Base-by-base conservation (phyloP, 2,797 vertebrate genomes). In the Prunella strophiata region DNA sequence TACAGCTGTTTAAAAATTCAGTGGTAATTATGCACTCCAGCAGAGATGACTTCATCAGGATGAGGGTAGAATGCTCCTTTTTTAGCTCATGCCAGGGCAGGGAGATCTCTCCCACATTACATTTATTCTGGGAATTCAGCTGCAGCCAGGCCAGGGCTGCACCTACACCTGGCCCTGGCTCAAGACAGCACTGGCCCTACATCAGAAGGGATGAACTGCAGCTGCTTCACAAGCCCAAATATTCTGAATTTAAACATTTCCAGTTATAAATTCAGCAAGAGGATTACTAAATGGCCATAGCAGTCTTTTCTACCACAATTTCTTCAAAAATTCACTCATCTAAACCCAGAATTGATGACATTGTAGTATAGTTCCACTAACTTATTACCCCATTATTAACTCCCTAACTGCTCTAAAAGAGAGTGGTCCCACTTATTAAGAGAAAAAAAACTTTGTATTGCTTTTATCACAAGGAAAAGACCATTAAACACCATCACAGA, bases 1-100 rank as follows among this genome's bases (percentile, higher is more conserved):
- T 94, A 88, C 43, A 92, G 93, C 76, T 94, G 85, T 94, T 95
- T 66, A 94, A 95, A 94, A 94, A 91, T 84, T 70, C 89, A 86
- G 76, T 55, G 79, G 88, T 93, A 94, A 94, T 96, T 94, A 94
- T 62, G 40, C 55, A 90, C 70, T 88, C 43, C 26, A 86, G 36
- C 66, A 92, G 70, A 77, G 65, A 88, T 58, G 11, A 83, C 36
- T 88, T 96, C 79, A 86, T 88, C 71, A 61, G 50, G 62, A 83
- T 58, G 62, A 88, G 82, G 38, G 54, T 54, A 82, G 95, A 91
- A 93, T 61, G 13, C 11, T 85, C 40, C 43, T 51, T 75, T 95
- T 87, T 87, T 57, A 89, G 61, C 34, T 57, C 40, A 16, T 27
- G 32, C 10, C 21, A 68, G 40, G 19, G 40, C 40, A 68, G 29